Percentiles rank a stretch among this genome's conserved stretches.
Evolutionary conservation across 2,113 vertebrate genomes (phyloP).

Genomic region (Ageneiosus marmoratus): DNA sequence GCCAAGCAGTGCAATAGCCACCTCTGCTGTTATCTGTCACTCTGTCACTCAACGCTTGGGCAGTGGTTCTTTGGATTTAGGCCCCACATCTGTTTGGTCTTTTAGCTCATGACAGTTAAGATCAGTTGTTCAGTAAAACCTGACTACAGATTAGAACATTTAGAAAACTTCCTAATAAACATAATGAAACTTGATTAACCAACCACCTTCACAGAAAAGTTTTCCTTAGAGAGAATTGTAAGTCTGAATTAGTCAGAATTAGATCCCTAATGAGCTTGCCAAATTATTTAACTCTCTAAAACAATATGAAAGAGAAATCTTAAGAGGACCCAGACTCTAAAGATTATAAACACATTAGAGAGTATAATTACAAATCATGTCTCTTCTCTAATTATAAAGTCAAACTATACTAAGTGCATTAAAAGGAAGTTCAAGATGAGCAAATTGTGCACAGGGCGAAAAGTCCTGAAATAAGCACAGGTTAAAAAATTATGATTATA

Average conservation of each 20-base stretch:
- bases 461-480: neutral
- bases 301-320: neutral
- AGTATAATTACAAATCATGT: neutral
- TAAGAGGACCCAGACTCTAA: neutral
- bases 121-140: neutral
- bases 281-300: neutral
- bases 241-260: neutral
- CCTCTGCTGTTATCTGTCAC: slow-evolving; percentile 52
- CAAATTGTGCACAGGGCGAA: too few relatives aligned
- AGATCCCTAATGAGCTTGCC: neutral
- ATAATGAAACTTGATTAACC: neutral
- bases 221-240: neutral
- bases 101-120: slow-evolving; percentile 22
- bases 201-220: neutral
- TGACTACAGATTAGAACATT: neutral
- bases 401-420: neutral
- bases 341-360: neutral
- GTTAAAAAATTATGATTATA: slow-evolving; percentile 7
- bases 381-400: neutral
- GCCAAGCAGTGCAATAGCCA: slow-evolving; percentile 43
- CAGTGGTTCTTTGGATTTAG: neutral
- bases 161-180: neutral
- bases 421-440: neutral
- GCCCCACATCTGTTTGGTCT: neutral
- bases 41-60: slow-evolving; percentile 47